Evolutionary conservation across 2,113 vertebrate genomes (phyloP).

Genomic region (Paradoxurus hermaphroditus): DNA sequence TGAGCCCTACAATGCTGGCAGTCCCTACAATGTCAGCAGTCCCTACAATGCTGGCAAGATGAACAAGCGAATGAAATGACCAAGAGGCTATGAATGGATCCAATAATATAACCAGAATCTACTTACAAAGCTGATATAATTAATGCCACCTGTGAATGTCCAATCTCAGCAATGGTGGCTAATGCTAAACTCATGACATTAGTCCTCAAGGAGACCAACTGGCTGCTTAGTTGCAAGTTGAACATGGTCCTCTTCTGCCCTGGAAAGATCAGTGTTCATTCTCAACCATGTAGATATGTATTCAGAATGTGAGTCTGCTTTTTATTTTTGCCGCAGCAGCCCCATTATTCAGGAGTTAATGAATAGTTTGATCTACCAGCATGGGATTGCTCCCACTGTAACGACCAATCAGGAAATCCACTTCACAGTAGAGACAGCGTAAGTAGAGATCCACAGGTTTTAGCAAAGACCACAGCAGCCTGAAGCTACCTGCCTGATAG

Average conservation of each 20-base stretch:
- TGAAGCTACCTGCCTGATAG: neutral
- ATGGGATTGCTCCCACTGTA: neutral
- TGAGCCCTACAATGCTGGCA: neutral
- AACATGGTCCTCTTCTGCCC: fast-evolving
- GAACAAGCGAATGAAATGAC: neutral
- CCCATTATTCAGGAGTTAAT: neutral
- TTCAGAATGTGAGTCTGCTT: neutral
- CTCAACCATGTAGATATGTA: neutral
- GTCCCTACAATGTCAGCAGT: neutral
- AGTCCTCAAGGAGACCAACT: neutral
- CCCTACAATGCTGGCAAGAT: neutral
- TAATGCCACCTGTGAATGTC: neutral
- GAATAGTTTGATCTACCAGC: neutral
- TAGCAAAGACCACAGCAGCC: neutral
- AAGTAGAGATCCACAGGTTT: neutral
- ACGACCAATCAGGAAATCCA: neutral
- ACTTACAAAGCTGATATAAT: neutral
- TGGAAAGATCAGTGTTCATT: neutral
- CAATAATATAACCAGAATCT: neutral
- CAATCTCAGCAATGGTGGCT: neutral
- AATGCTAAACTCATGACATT: neutral
- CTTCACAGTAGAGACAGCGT: neutral
- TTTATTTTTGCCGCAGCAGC: neutral
- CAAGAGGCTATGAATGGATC: neutral
- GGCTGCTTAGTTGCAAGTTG: neutral